Conservation (phyloP, 2,113 vertebrate genomes). For the Platysteira castanea region DNA sequence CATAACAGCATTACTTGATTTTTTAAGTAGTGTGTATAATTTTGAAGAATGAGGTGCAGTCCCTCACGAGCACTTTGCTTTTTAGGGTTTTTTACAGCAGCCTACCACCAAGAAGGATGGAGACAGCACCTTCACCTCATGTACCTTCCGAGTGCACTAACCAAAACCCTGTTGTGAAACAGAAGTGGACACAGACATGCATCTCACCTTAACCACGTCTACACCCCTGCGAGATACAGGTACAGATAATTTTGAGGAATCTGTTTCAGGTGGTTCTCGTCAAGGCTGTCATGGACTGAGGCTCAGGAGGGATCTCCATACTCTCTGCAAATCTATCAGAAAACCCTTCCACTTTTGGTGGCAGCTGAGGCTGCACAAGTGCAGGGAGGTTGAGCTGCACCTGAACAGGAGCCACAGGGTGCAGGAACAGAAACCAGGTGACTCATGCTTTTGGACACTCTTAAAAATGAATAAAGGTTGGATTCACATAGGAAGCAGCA, state of each 20-base stretch:
- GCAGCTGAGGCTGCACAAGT: neutral
- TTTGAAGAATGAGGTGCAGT: neutral
- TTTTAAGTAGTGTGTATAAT: neutral
- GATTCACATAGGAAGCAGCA: neutral
- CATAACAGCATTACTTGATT: neutral
- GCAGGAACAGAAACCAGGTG: neutral
- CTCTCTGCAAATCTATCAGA: neutral
- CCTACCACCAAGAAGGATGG: neutral
- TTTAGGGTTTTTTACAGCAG: neutral
- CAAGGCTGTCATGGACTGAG: neutral
- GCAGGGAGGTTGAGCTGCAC: neutral
- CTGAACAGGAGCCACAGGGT: neutral
- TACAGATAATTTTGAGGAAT: neutral
- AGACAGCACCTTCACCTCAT: neutral
- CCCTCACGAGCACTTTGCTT: neutral
- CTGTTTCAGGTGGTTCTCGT: neutral
- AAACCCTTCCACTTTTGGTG: neutral
- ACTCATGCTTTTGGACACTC: neutral
- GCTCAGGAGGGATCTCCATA: neutral
- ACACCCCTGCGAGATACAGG: accelerated
- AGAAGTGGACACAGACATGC: accelerated
- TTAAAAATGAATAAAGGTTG: neutral
- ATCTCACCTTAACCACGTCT: neutral
- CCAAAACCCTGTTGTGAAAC: neutral
- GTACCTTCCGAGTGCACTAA: neutral